Base-by-base conservation (phyloP, 2,888 invertebrate species). In the Slavum lentiscoides region DNA sequence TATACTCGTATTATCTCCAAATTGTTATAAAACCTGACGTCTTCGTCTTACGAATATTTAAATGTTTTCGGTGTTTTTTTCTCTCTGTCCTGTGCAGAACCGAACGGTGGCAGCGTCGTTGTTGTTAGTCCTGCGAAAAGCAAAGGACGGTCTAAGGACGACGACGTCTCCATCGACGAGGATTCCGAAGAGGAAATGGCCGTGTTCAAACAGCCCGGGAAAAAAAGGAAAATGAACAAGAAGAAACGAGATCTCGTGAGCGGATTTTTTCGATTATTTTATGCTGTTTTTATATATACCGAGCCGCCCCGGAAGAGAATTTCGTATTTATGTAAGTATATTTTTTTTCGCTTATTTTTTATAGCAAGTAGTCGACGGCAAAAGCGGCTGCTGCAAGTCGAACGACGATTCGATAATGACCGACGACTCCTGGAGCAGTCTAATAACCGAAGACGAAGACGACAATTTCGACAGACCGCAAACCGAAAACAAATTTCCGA, bases 381-480 rank as follows among this genome's bases (percentile, higher is more conserved):
- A 59, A 0, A 7, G 0, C 30, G 30, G 30, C 30, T 30, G 30
- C 13, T 53, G n/a, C 15, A 61, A 17, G 17, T 75, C 58, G 11
- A 58, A 67, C 8, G 59, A 73, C 23, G 80, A 80, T 21, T 80
- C 80, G 4, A 72, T 80, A n/a, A 64, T 80, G 64, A 72, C 80
- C 15, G 43, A 80, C n/a, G 80, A 80, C 13, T 53, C 49, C 7
- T 61, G 53, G 15, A 72, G 30, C 30, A 4, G 80, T 66, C 55
- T 80, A n/a, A 80, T 80, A 5, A 80, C 70, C 6, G 80, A 80
- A 64, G 80, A 80, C n/a, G 77, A 77, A 55, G 72, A 80, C 49
- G 64, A 64, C 30, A 53, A 66, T 23, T 13, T 11, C 19, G 70
- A 58, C 43, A 8, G 2, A 72, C 55, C 3, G 13, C 13, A 11